Conservation (phyloP, 2,888 invertebrate species). For the Lasioglossum lativentre region DNA sequence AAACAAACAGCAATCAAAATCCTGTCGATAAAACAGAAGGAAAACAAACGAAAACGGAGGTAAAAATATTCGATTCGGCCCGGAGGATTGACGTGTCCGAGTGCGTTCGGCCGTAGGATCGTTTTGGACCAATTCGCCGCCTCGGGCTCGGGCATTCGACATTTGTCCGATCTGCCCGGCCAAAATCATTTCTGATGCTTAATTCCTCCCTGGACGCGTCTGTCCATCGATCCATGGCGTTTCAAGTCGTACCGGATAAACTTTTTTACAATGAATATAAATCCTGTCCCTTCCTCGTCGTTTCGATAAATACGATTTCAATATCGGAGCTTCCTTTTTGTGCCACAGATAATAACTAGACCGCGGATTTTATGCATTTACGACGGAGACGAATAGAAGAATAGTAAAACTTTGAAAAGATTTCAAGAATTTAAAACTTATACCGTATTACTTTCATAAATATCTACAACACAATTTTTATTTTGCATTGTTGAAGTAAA, state of each 20-base stretch:
- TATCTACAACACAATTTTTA: too few relatives aligned
- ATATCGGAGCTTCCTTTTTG: neutral
- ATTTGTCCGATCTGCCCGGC: neutral
- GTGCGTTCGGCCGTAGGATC: slow-evolving; percentile 7
- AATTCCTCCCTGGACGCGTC: neutral
- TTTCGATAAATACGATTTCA: neutral
- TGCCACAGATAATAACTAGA: neutral
- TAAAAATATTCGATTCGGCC: neutral
- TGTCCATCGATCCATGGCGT: neutral
- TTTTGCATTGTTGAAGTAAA: too few relatives aligned
- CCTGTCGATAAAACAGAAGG: slow-evolving; percentile 1
- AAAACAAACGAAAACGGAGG: neutral
- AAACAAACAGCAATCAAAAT: slow-evolving; percentile 13
- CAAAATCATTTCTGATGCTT: neutral
- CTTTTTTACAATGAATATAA: neutral
- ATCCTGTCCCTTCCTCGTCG: neutral
- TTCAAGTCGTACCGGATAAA: neutral
- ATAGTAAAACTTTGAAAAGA: too few relatives aligned
- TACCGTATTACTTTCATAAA: too few relatives aligned
- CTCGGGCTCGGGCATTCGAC: neutral
- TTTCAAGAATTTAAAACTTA: too few relatives aligned
- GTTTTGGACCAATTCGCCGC: slow-evolving; percentile 8
- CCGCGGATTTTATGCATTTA: neutral
- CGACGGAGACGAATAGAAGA: neutral
- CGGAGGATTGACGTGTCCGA: neutral